These are phyloP conservation scores for Folsomia candida DNA, from an alignment of 2,888 invertebrate genomes.

Conservation along the genomic window DNA sequence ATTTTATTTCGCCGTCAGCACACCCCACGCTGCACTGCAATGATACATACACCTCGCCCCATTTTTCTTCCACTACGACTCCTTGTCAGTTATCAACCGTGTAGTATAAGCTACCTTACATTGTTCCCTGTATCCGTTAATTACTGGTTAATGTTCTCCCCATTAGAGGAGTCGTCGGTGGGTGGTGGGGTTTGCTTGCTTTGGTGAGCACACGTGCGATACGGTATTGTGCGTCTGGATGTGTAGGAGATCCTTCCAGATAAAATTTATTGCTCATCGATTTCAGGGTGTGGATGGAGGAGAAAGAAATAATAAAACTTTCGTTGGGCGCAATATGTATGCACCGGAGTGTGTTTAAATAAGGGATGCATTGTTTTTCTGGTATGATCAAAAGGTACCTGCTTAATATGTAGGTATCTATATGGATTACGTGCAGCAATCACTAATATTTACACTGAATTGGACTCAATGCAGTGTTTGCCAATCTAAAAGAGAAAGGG, in stretches of 20 bases:
- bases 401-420: too few relatives aligned
- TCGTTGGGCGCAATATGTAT: too few relatives aligned
- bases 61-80: neutral
- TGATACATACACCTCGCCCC: neutral
- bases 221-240: conserved; percentile 13
- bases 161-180: conserved; percentile 13
- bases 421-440: too few relatives aligned
- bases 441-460: too few relatives aligned
- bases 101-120: neutral
- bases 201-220: conserved; percentile 29
- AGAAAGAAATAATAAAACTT: too few relatives aligned
- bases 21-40: too few relatives aligned
- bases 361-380: too few relatives aligned
- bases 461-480: neutral
- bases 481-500: neutral
- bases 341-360: too few relatives aligned
- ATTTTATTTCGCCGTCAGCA: neutral
- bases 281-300: conserved; percentile 33
- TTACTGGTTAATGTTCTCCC: conserved; percentile 42
- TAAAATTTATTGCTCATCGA: conserved; percentile 43
- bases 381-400: too few relatives aligned
- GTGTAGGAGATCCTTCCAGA: neutral
- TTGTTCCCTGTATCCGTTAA: conserved; percentile 34
- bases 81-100: neutral
- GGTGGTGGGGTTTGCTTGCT: neutral